Evolutionary conservation across 2,113 vertebrate species (phyloP), one percentile per base, ranked within the genome.

Genomic region (Dinomys branickii): DNA sequence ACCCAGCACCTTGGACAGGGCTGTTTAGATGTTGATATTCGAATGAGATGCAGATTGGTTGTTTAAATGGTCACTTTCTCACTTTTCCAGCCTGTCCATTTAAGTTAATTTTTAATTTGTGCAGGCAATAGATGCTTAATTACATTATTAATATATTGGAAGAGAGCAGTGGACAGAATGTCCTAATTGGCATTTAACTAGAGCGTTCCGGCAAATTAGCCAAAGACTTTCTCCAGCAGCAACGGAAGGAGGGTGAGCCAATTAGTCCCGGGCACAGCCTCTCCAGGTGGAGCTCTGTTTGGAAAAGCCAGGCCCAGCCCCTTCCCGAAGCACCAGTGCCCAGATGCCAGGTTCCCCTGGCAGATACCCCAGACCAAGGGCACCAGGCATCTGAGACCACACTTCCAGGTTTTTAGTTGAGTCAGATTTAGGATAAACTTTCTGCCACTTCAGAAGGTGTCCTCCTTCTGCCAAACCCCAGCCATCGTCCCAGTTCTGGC

Each of bases 151-250:
- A 99, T 99, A 98, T 96, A 97, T 98, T 98, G 98, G 93, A 98
- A 97, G 96, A 94, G 92, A 98, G 97, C 91, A 98, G 98, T 98
- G 98, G 98, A 98, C 98, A 98, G 97, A 97, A 95, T 86, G 88
- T 98, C 98, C 90, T 98, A 98, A 98, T 98, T 98, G 98, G 98
- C 98, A 98, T 99, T 99, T 99, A 98, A 98, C 98, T 98, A 97
- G 98, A 98, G 98, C 91, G 97, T 98, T 98, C 98, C 94, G 94
- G 98, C 96, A 54, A 97, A 98, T 98, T 98, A 98, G 97, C 95
- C 91, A 96, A 96, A 96, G 97, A 97, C 92, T 98, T 98, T 94
- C 93, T 94, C 87, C 2, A 0, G 88, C 83, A 0, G 67, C 78
- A 58, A 86, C 8, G 14, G 97, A 90, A 97, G 91, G 97, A 98